Conservation (phyloP, 1,140 invertebrate genomes). For the Steinernema feltiae region DNA sequence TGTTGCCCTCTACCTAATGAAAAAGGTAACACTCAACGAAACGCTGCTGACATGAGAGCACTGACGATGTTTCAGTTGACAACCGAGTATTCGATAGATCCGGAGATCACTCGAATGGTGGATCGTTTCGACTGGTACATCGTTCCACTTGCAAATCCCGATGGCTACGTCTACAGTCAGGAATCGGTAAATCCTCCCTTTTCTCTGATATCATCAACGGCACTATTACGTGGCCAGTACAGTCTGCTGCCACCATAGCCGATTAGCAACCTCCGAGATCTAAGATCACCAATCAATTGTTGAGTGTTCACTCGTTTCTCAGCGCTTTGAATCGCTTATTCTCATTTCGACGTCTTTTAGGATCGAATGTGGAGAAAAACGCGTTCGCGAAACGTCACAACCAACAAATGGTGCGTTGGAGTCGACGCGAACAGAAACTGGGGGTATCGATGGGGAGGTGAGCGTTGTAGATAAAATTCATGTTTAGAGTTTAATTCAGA, state of each 20-base stretch:
- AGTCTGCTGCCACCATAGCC: no score
- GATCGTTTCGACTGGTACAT: conserved; percentile 77
- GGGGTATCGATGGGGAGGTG: conserved; percentile 58
- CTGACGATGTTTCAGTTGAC: conserved; percentile 44
- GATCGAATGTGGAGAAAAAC: conserved; percentile 61
- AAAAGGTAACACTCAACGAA: no score
- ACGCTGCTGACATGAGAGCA: no score
- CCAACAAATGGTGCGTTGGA: conserved; percentile 58
- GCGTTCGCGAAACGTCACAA: conserved; percentile 46
- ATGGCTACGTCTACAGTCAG: conserved; percentile 59
- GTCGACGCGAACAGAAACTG: conserved; percentile 62
- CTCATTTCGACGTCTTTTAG: no score
- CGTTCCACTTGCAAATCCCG: conserved; percentile 59
- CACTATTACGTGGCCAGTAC: no score
- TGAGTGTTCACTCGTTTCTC: background rate
- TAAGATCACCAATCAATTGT: background rate
- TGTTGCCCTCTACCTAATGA: conserved; percentile 56
- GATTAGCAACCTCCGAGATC: no score
- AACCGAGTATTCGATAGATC: conserved; percentile 32
- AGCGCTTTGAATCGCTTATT: background rate
- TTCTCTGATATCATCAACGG: no score
- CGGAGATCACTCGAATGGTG: conserved; percentile 63
- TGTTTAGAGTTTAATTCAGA: conserved; percentile 29
- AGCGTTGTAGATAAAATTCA: background rate
- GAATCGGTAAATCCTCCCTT: conserved; percentile 24